phyloP scores from a whole-genome alignment of 2,797 vertebrate genomes.

The Morelia viridis region DNA sequence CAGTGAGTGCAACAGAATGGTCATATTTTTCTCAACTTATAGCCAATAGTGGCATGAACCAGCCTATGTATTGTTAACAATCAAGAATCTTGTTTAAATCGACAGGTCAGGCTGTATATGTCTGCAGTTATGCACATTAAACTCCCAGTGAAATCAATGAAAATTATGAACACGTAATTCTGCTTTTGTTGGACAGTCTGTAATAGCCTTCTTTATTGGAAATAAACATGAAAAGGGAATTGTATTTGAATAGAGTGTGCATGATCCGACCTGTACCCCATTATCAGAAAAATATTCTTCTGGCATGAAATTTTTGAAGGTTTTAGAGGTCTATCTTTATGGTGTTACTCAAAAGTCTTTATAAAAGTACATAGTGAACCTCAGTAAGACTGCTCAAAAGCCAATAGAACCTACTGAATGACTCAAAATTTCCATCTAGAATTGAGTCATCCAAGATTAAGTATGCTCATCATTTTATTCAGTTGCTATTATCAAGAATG shows the following conservation, averaged over 20 bases:
- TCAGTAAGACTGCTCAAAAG: background rate
- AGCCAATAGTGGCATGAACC: background rate
- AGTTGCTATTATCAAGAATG: background rate
- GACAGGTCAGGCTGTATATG: background rate
- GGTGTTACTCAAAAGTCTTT: background rate
- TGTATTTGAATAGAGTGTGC: background rate
- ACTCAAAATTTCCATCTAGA: conserved; percentile 21
- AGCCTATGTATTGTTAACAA: background rate
- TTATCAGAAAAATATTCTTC: conserved; percentile 2
- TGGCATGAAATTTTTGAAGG: background rate
- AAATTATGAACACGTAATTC: background rate
- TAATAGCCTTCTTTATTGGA: conserved; percentile 3
- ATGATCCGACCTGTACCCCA: background rate
- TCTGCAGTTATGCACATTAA: background rate
- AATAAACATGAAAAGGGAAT: conserved; percentile 1
- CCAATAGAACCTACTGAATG: background rate
- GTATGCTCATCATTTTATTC: conserved; percentile 4
- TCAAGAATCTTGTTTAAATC: background rate
- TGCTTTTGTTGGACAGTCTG: background rate
- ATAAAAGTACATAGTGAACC: background rate
- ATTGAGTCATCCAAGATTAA: conserved; percentile 22
- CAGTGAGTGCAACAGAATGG: background rate
- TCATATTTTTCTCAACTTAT: background rate
- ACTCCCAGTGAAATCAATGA: background rate
- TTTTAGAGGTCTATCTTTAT: background rate